phyloP scores from a whole-genome alignment of 2,888 invertebrate genomes.

The Micoletzkya japonica region DNA sequence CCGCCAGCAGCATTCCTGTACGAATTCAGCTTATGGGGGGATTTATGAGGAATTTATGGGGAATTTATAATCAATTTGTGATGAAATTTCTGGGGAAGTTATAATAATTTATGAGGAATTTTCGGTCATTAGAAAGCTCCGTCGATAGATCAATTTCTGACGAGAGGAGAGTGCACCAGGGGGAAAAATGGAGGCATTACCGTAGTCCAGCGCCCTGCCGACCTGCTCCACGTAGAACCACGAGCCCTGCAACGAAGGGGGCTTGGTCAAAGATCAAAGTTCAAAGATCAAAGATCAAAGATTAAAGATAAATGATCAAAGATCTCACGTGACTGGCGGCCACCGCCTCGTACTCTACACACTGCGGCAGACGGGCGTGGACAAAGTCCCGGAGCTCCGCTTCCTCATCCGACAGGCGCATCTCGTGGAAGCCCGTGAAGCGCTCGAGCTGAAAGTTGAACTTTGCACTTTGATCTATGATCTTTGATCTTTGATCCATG shows the following conservation, averaged over 20 bases:
- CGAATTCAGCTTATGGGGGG: no score
- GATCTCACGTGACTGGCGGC: slow-evolving; percentile 32
- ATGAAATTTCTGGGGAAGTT: no score
- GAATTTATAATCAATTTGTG: no score
- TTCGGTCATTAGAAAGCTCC: no score
- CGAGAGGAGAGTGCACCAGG: no score
- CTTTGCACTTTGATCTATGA: no score
- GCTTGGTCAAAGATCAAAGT: slow-evolving; percentile 2
- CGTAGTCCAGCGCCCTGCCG: slow-evolving; percentile 34
- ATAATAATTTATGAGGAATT: no score
- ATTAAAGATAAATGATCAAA: background rate
- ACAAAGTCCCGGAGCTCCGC: slow-evolving; percentile 42
- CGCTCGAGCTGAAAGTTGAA: background rate
- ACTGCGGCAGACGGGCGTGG: slow-evolving; percentile 38
- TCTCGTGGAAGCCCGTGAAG: slow-evolving; percentile 29
- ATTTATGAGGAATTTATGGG: no score
- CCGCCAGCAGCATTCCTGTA: slow-evolving; percentile 17
- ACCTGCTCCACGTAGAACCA: slow-evolving; percentile 50
- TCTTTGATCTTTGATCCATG: no score
- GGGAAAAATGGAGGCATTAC: no score
- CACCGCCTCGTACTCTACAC: slow-evolving; percentile 32
- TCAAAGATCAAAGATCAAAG: background rate
- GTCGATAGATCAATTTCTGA: slow-evolving; percentile 25
- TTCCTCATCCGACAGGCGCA: slow-evolving; percentile 32
- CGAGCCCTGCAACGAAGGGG: slow-evolving; percentile 31